Evolutionary conservation across 1,140 invertebrate species (phyloP), one percentile per base, ranked within the genome.

Genomic region (Contarinia nasturtii): DNA sequence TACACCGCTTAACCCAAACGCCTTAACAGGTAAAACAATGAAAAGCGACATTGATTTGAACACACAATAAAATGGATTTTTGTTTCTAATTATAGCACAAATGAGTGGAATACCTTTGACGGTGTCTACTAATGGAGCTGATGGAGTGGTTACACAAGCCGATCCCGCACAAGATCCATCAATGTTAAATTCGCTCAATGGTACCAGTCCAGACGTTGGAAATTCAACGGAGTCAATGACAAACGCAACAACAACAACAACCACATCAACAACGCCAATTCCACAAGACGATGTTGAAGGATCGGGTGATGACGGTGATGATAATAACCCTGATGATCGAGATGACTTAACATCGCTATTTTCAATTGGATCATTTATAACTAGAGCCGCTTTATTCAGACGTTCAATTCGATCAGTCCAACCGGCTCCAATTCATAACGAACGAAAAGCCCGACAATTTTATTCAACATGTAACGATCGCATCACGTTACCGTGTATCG

Each of bases 401-500:
- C 64, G 10, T 64, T 63, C 4, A 65, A 64, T n/a, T 50, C 49
- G 20, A 51, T 51, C 27, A 3, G 27, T 27, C 10, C 4, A 27
- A 3, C 27, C 27, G 27, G 49, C 49, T 7, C 20, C 17, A 27
- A 10, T 27, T 27, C 3, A 27, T 27, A 27, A 27, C 3, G 27
- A 27, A 27, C 27, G 10, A 3, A 27, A 27, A 27, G 27, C 27
- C 2, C 50, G 50, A 54, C 46, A 53, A 51, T 57, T 61, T 47
- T 64, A 54, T 34, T 60, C 60, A 47, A 66, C 71, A 2, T 87
- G 83, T 54, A 66, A 63, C 2, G 81, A 87, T 56, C 69, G 78
- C 36, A 74, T 86, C 38, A 74, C 82, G 1, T 76, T 86, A 61
- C 81, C 82, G 0, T 86, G 83, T 55, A 82, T 86, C 53, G 77